Evolutionary conservation across 2,797 vertebrate genomes (phyloP), one percentile per base, ranked within the genome.

Genomic region (Thaleichthys pacificus): DNA sequence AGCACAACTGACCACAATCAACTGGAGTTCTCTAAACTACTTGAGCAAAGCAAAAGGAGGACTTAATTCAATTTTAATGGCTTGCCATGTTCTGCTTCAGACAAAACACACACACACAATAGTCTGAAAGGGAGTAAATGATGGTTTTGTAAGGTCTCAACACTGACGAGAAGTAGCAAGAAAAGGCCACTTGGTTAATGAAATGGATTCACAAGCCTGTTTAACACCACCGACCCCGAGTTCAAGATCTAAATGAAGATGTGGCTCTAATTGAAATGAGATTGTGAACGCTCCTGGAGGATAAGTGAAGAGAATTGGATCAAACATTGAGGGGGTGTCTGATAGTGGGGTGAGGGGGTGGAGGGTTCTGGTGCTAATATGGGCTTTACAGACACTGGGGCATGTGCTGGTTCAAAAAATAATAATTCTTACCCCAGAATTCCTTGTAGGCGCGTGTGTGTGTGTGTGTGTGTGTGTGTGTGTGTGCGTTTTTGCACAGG

Each of bases 11-110:
- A 86, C 80, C 61, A 71, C 64, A 71, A 75, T 68, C 74, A 66
- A 69, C 54, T 68, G 51, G 61, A 74, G 68, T 76, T 70, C 63
- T 1, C 22, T 73, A 74, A 70, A 57, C 57, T 78, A 72, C 69
- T 78, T 62, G 4, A 65, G 61, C 74, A 51, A 22, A 69, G 61
- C 68, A 70, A 54, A 1, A 17, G 54, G 21, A 72, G 19, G 68
- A 77, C 82, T 75, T 76, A 35, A 73, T 79, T 70, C 66, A 67
- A 56, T 72, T 66, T 79, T 73, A 82, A 83, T 80, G 69, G 77
- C 77, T 81, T 69, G 77, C 69, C 72, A 32, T 63, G 82, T 72
- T 65, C 72, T 77, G 69, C 67, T 61, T 32, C 35, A 58, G 2
- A 81, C 73, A 83, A 70, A 49, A 67, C 47, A 28, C 15, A 49